phyloP scores from a whole-genome alignment of 2,113 vertebrate species.

The Chaetorhynchus papuensis region DNA sequence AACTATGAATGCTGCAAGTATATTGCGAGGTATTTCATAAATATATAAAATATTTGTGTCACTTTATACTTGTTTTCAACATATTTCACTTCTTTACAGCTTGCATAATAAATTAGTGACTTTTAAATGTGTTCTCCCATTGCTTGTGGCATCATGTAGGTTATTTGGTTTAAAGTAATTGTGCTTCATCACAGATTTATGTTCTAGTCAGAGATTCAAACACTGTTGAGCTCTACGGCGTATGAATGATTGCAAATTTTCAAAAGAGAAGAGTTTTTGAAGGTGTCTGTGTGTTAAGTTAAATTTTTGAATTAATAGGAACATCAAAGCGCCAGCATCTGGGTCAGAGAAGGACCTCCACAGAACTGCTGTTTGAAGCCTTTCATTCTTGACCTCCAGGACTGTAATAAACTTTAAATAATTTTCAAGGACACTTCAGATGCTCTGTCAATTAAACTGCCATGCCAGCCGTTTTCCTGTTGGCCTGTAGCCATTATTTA shows the following conservation, averaged over 20 bases:
- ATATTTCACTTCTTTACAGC: neutral
- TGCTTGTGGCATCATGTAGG: neutral
- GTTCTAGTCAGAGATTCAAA: constrained; percentile 9
- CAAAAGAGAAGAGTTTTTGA: constrained; percentile 29
- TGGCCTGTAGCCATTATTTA: constrained; percentile 51
- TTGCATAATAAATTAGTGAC: constrained; percentile 27
- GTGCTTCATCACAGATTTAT: constrained; percentile 3
- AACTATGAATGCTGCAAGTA: neutral
- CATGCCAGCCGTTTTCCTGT: constrained; percentile 26
- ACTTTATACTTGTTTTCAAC: neutral
- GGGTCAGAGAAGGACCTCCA: constrained; percentile 38
- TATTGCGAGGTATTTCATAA: neutral
- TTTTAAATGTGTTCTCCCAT: constrained; percentile 2
- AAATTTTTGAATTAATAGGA: constrained; percentile 44
- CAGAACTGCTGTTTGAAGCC: constrained; percentile 44
- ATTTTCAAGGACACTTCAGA: constrained; percentile 59
- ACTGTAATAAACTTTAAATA: constrained; percentile 57
- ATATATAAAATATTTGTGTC: neutral
- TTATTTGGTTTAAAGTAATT: constrained; percentile 39
- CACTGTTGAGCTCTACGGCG: neutral
- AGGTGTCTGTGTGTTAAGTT: constrained; percentile 29
- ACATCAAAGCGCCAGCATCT: constrained; percentile 44
- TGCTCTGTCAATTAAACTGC: constrained; percentile 58
- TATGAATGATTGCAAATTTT: neutral
- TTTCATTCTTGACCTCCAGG: constrained; percentile 61